Percentiles rank a stretch among this genome's conserved stretches.
Conservation (phyloP, 2,797 vertebrate genomes). For the Leptodactylus fallax region DNA sequence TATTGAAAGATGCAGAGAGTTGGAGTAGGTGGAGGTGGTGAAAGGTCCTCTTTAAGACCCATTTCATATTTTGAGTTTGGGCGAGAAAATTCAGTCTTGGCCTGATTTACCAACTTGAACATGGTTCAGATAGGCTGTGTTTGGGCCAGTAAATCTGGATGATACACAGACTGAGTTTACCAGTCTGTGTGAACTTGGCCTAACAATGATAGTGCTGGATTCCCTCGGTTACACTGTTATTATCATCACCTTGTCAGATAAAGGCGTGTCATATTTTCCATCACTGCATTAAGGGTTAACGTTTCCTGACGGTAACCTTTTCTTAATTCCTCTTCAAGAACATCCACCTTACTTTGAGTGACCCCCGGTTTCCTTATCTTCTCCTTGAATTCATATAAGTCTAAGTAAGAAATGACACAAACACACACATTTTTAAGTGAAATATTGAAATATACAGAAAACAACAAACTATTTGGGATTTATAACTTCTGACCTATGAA, state of each 20-base stretch:
- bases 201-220: background rate
- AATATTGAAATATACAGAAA: background rate
- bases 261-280: conserved; percentile 58
- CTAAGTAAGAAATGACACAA: background rate
- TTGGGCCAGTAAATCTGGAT: too few relatives aligned
- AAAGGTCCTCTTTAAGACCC: too few relatives aligned
- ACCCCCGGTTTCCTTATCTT: background rate
- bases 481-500: background rate
- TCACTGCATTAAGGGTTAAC: conserved; percentile 45
- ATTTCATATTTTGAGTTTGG: too few relatives aligned
- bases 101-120: too few relatives aligned
- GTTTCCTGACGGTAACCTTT: conserved; percentile 56
- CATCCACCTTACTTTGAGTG: conserved; percentile 34
- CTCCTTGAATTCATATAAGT: background rate
- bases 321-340: conserved; percentile 56
- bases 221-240: background rate
- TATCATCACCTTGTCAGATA: conserved; percentile 56
- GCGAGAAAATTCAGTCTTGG: too few relatives aligned
- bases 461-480: background rate
- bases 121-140: too few relatives aligned
- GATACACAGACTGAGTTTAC: too few relatives aligned
- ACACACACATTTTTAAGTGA: background rate
- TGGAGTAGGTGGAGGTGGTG: too few relatives aligned
- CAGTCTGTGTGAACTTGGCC: too few relatives aligned
- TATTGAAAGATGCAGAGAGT: too few relatives aligned